A percentile compares a stretch with the other conserved stretches of the same genome.
These are phyloP conservation scores for Cepphus grylle DNA, from an alignment of 2,113 vertebrate species.

Conservation along the genomic window DNA sequence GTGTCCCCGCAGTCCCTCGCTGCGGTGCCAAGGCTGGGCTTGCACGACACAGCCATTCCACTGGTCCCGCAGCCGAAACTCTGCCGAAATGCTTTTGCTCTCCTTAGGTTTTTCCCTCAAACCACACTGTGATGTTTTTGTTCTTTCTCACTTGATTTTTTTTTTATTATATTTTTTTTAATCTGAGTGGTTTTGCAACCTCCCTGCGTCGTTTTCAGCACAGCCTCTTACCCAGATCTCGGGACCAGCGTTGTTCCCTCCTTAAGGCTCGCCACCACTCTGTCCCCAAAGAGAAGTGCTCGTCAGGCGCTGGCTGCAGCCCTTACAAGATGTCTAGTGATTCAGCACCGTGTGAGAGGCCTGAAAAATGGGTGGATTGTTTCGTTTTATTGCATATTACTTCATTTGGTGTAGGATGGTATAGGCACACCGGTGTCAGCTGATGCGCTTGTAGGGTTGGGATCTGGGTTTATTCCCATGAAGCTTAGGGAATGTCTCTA, in stretches of 20 bases:
- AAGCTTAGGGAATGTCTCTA: background rate
- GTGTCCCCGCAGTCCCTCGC: background rate
- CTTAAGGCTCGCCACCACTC: background rate
- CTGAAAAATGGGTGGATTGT: background rate
- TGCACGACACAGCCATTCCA: background rate
- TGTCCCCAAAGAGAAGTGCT: background rate
- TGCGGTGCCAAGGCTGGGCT: background rate
- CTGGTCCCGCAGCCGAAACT: background rate
- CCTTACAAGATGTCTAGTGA: accelerated
- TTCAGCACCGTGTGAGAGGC: background rate
- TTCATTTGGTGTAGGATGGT: background rate
- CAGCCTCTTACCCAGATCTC: background rate
- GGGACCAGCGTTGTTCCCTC: background rate
- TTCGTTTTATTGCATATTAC: background rate
- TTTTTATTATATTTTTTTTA: background rate
- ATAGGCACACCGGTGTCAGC: background rate
- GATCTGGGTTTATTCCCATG: background rate
- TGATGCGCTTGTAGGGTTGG: background rate
- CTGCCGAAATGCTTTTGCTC: background rate
- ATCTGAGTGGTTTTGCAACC: background rate
- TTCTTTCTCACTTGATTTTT: background rate
- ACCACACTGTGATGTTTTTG: background rate
- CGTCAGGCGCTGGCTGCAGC: background rate
- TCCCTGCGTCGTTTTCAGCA: background rate
- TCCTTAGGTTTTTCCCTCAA: background rate